phyloP scores from a whole-genome alignment of 2,113 vertebrate species.

The Clarias gariepinus region DNA sequence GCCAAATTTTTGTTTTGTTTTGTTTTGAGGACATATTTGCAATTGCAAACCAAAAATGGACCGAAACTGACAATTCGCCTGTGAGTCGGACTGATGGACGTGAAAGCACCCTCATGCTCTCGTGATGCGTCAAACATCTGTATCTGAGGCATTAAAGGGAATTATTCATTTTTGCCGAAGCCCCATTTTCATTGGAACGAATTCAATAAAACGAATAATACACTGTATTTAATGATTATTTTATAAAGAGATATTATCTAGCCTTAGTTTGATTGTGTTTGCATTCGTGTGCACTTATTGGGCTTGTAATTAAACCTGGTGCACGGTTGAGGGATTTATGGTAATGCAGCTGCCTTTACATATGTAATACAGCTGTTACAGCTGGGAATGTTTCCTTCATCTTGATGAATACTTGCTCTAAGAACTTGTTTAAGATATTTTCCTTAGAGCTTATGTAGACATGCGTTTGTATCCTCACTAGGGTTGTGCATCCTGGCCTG shows the following conservation, averaged over 20 bases:
- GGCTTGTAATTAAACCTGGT: neutral
- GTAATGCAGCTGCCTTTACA: neutral
- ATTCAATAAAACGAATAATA: neutral
- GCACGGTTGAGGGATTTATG: neutral
- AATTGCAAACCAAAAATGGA: too few relatives aligned
- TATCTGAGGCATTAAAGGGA: neutral
- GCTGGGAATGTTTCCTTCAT: neutral
- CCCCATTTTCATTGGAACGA: neutral
- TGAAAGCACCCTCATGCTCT: neutral
- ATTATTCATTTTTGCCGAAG: too few relatives aligned
- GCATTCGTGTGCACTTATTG: too few relatives aligned
- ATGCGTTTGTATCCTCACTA: neutral
- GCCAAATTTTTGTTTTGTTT: too few relatives aligned
- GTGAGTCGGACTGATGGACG: too few relatives aligned
- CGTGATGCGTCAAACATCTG: neutral
- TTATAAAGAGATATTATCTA: neutral
- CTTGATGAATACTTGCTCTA: neutral
- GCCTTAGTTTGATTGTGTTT: neutral
- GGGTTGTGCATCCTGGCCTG: neutral
- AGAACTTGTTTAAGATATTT: neutral
- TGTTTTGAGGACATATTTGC: too few relatives aligned
- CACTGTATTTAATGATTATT: neutral
- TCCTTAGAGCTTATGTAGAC: neutral
- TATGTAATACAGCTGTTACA: neutral
- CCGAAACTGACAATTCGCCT: too few relatives aligned